These are phyloP conservation scores for Cataglyphis hispanica DNA, from an alignment of 1,140 invertebrate species.

Conservation along the genomic window DNA sequence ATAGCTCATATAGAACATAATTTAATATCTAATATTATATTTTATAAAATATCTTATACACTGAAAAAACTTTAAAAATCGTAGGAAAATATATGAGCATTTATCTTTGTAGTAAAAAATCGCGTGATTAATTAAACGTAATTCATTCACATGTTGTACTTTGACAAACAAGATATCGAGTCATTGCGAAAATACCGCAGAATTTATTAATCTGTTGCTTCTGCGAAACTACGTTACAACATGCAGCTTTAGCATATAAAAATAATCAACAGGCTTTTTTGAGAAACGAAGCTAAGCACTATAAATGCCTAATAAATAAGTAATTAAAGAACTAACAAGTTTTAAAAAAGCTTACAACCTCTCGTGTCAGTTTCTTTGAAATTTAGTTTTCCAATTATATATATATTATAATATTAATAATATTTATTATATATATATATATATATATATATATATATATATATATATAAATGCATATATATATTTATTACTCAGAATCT, in stretches of 20 bases:
- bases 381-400: too few relatives aligned
- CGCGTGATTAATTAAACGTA: neutral
- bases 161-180: constrained; percentile 1
- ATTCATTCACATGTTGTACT: constrained; percentile 3
- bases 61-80: too few relatives aligned
- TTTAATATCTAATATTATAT: neutral
- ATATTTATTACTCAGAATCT: neutral
- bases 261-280: constrained; percentile 54
- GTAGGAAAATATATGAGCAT: neutral
- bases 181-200: constrained; percentile 20
- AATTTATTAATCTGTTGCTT: neutral
- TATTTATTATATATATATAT: neutral
- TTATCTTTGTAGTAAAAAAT: neutral
- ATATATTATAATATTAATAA: neutral
- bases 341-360: neutral
- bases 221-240: constrained; percentile 3
- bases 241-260: neutral
- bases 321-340: neutral
- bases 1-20: neutral
- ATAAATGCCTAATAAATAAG: neutral
- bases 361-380: too few relatives aligned
- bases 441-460: neutral
- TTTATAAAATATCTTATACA: neutral
- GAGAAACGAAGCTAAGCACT: constrained; percentile 31
- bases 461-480: too few relatives aligned